A percentile compares a stretch with the other conserved stretches of the same genome.
phyloP scores from a whole-genome alignment of 2,113 vertebrate genomes.

The Barnardius zonarius region DNA sequence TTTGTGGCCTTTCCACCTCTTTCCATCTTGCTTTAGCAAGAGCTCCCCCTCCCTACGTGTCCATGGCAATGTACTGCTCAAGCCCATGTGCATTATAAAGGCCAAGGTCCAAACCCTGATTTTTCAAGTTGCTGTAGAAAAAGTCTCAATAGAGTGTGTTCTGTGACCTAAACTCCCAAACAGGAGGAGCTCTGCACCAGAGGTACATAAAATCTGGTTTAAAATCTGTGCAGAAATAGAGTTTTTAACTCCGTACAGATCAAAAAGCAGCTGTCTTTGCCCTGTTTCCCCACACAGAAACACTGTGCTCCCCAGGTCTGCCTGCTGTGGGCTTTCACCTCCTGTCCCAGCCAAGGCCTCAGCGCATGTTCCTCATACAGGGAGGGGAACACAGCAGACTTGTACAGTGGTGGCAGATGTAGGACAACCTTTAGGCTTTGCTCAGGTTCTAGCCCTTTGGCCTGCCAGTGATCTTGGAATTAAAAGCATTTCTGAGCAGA shows the following conservation, averaged over 20 bases:
- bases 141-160: background rate
- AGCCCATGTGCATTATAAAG: background rate
- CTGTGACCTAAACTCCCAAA: background rate
- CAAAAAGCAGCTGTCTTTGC: background rate
- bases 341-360: rapidly evolving
- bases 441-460: background rate
- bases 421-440: background rate
- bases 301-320: background rate
- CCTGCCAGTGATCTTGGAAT: background rate
- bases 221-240: background rate
- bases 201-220: background rate
- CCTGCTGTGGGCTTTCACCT: background rate
- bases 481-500: background rate
- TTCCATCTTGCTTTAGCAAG: background rate
- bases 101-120: background rate
- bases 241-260: background rate
- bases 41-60: background rate
- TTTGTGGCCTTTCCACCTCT: background rate
- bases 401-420: background rate
- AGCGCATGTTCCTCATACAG: rapidly evolving
- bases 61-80: background rate
- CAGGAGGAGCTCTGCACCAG: background rate
- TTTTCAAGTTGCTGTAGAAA: background rate
- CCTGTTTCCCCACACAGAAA: background rate
- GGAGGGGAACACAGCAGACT: background rate